These are phyloP conservation scores for Drosophila bifasciata DNA, from an alignment of 1,140 invertebrate genomes.

Conservation along the genomic window DNA sequence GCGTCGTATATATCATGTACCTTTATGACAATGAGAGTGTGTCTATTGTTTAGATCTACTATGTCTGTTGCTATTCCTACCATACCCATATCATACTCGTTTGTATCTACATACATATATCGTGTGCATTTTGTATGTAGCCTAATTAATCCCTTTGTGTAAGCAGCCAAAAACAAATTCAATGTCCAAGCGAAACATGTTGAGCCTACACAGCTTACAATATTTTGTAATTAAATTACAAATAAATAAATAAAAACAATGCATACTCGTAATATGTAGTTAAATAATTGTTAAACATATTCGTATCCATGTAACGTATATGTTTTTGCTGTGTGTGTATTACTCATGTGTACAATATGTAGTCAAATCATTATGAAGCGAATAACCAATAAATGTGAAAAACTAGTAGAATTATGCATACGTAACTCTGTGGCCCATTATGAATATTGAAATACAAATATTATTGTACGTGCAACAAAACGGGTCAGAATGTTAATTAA, in stretches of 20 bases:
- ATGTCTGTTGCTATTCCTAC: too few relatives aligned
- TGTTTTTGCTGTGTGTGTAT: too few relatives aligned
- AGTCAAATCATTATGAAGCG: conserved; percentile 15
- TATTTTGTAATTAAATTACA: conserved; percentile 49
- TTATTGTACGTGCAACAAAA: background rate
- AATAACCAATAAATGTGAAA: conserved; percentile 32
- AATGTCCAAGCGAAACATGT: conserved; percentile 58
- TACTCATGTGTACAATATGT: conserved; percentile 37
- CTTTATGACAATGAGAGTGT: too few relatives aligned
- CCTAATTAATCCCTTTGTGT: background rate
- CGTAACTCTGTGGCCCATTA: conserved; percentile 35
- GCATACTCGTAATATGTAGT: too few relatives aligned
- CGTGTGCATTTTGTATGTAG: background rate
- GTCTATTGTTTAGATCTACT: too few relatives aligned
- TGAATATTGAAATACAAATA: conserved; percentile 33
- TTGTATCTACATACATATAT: background rate
- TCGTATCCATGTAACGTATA: too few relatives aligned
- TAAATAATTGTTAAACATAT: conserved; percentile 48
- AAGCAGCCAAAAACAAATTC: conserved; percentile 45
- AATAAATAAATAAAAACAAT: too few relatives aligned
- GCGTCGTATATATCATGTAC: too few relatives aligned
- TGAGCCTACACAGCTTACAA: conserved; percentile 36
- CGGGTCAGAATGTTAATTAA: conserved; percentile 38
- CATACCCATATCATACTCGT: too few relatives aligned
- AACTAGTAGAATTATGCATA: conserved; percentile 42